Conservation (phyloP, 2,113 vertebrate species). For the Pica pica region DNA sequence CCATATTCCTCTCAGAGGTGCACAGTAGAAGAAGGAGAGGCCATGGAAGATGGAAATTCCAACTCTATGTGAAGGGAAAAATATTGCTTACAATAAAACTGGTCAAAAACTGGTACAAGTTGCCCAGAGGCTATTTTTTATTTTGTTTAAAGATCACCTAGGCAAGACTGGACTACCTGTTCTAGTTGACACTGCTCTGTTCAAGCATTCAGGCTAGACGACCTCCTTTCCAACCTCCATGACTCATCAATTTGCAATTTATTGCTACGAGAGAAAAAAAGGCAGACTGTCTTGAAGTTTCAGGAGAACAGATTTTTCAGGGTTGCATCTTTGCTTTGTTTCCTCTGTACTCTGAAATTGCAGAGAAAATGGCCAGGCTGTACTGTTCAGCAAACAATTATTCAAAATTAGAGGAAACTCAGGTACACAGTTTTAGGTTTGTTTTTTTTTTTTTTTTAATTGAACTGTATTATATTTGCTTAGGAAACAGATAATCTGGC, state of each 20-base stretch:
- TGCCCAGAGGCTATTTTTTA: neutral
- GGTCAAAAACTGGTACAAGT: neutral
- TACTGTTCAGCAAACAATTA: neutral
- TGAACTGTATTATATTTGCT: neutral
- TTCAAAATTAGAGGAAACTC: neutral
- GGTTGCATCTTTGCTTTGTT: neutral
- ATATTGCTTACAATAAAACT: neutral
- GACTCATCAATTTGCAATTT: neutral
- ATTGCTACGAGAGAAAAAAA: neutral
- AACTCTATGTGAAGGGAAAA: fast-evolving
- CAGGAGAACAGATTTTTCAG: neutral
- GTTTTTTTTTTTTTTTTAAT: neutral
- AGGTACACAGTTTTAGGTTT: neutral
- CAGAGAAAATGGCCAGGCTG: neutral
- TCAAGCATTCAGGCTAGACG: neutral
- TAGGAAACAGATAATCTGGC: neutral
- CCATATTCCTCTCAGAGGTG: neutral
- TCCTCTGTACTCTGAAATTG: neutral
- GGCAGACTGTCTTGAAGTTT: neutral
- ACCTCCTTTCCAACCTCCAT: neutral
- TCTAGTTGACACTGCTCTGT: neutral
- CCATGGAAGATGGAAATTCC: neutral
- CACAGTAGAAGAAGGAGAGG: neutral
- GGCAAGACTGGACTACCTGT: neutral
- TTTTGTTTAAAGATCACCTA: neutral